Evolutionary conservation across 2,888 invertebrate genomes (phyloP), one percentile per base, ranked within the genome.

Genomic region (Lymantria dispar): DNA sequence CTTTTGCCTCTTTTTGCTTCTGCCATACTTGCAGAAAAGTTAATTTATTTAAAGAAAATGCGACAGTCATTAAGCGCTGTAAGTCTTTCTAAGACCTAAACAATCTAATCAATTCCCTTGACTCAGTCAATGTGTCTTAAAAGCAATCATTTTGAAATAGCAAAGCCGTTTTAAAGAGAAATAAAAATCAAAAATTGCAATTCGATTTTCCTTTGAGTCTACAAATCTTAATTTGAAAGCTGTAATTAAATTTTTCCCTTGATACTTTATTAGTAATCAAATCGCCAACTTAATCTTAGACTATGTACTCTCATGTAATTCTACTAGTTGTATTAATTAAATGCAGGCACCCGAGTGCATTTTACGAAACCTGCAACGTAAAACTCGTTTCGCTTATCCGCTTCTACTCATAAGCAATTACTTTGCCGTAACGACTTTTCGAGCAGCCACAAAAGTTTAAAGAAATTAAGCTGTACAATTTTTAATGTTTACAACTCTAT

Each of bases 361-460:
- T 89, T 88, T 87, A 88, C 81, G 87, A 85, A 79, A 65, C 40
- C 76, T 80, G 68, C 70, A 81, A 82, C 85, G 86, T 80, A 76
- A 81, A 85, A 78, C 85, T 86, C 85, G 84, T 88, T 87, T 75
- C 85, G 87, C 83, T 89, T 86, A 88, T 88, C 86, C 88, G 81
- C 83, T 84, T 82, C 83, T 81, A 86, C 87, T 89, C 88, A 88
- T 88, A 88, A 89, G 89, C 89, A 87, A 89, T 88, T 89, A 89
- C 84, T 88, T 85, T 81, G 76, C 73, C 75, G 76, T 79, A 87
- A 87, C 80, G 85, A 85, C 83, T 85, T 85, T 83, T 74, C 70
- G 76, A 81, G 80, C 74, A 78, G 80, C 76, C 74, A 60, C 74
- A 75, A 79, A 29, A 12, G 38, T 22, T 22, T 15, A 46, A 46